Evolutionary conservation across 2,888 invertebrate species (phyloP), one percentile per base, ranked within the genome.

Genomic region (Aproaerema taeniolella): DNA sequence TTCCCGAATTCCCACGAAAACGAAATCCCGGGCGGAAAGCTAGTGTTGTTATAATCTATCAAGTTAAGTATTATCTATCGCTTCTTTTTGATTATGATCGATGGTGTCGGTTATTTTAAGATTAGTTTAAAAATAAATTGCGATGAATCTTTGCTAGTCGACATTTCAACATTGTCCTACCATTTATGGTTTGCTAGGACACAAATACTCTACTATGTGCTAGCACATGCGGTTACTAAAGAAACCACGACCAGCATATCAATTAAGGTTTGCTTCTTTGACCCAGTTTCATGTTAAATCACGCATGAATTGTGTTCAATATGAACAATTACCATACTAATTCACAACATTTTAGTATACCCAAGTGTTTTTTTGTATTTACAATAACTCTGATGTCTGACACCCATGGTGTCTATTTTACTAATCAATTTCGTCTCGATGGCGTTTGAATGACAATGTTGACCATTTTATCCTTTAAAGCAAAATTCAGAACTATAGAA

Each of bases 221-320:
- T 20, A 51, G 49, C 53, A 55, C 54, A 50, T 14, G 50, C 55
- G 52, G 64, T 74, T 73, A 64, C 64, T 62, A 67, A 73, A 74
- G 60, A 50, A 52, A 60, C 46, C 61, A 62, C 60, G 67, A 50
- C 61, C 58, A 53, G 73, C 66, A 77, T 78, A 78, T 69, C 67
- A 76, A 79, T 76, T 77, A 68, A 65, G 62, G 53, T 58, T 49
- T 53, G 53, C 55, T 58, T 46, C 52, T 50, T 51, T 67, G 75
- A 56, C 75, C 77, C 54, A 78, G 59, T 62, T 74, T 58, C 57
- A 34, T 53, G 56, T 59, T 51, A 54, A 65, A 59, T 62, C 57
- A 57, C 57, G 53, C 56, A 58, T 62, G 60, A 61, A 59, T 51
- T 25, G 50, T 41, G 50, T 39, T 41, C 31, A 37, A 34, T 45